Evolutionary conservation across 2,797 vertebrate genomes (phyloP), one percentile per base, ranked within the genome.

Genomic region (Lates japonicus): DNA sequence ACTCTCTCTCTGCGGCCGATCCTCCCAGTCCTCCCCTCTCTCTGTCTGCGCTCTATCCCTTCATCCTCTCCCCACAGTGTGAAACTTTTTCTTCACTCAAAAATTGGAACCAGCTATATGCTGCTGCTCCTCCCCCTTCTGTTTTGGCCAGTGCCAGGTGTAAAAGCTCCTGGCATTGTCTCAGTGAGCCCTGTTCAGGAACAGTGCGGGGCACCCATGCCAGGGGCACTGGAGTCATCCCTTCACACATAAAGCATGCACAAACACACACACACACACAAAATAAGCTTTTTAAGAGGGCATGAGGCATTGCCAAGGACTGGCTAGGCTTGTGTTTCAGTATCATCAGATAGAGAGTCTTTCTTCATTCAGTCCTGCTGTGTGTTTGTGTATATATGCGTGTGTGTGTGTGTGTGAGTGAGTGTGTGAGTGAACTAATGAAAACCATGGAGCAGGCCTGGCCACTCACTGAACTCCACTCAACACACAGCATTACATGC

Each of bases 111-210:
- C 68, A 39, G 74, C 73, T n/a, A 42, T n/a, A 60, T 7, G 41
- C 78, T 70, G 46, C 69, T 16, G 69, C 81, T 78, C 61, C 76
- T 70, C 76, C 78, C 74, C 78, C 74, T 75, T 78, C 74, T 82
- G 71, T 87, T 90, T 86, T 75, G 82, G 85, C 72, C 52, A 7
- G 64, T 83, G 91, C 93, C 94, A 95, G 94, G 92, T 94, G 93
- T 88, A 92, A 91, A 81, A 91, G 83, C 90, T 82, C 60, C 82
- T 94, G 94, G 93, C 92, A 88, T 71, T 54, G 4, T 83, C 89
- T 88, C 88, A 90, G 77, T 90, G 77, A 33, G 84, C 71, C 78
- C 87, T 82, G 89, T 78, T 92, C 70, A 66, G 59, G 58, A 88
- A 83, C 83, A 80, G 88, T 54, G 87, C 20, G 58, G 70, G 72